Base-by-base conservation (phyloP, 2,797 vertebrate genomes). In the Adrianichthys oophorus region DNA sequence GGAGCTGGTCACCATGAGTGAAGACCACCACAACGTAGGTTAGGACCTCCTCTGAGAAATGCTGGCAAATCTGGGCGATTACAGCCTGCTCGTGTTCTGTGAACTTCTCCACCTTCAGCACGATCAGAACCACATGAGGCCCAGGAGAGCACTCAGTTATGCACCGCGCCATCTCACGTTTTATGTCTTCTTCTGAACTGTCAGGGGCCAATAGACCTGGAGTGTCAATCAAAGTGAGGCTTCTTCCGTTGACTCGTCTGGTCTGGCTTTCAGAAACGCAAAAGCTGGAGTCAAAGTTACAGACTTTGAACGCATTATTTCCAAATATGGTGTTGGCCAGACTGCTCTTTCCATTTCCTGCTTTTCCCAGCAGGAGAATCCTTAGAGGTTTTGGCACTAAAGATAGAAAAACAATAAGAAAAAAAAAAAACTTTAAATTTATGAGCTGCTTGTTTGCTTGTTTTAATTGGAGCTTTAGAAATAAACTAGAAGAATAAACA, bases 21-120 rank as follows among this genome's bases (percentile, higher is more conserved):
- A 87, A 88, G 44, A 88, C 69, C 4, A 89, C 42, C 0, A 69
- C 62, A 5, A 81, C 58, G 4, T 74, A 67, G 23, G 51, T 76
- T 0, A 89, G 48, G 3, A 62, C 76, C 0, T 86, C 76, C 4
- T 72, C 72, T 7, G 86, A 78, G 59, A 89, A 89, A 17, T 15
- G 32, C 0, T 63, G 1, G 1, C 41, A 24, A 1, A 90, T 82
- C 50, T 78, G 59, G 0, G 1, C 3, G 41, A 83, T 40, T 4
- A 82, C 60, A 0, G 45, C 67, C 24, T 62, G 53, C 54, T 90
- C 85, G 0, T 86, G 80, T 41, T 48, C 18, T 2, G 87, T 80
- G 66, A 77, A 87, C 54, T 72, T 80, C 1, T 80, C 89, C 10
- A 89, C 81, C 68, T 86, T 88, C 0, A 89, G 78, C 21, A 90